These are phyloP conservation scores for Lynx canadensis DNA, from an alignment of 2,113 vertebrate species.

Conservation along the genomic window DNA sequence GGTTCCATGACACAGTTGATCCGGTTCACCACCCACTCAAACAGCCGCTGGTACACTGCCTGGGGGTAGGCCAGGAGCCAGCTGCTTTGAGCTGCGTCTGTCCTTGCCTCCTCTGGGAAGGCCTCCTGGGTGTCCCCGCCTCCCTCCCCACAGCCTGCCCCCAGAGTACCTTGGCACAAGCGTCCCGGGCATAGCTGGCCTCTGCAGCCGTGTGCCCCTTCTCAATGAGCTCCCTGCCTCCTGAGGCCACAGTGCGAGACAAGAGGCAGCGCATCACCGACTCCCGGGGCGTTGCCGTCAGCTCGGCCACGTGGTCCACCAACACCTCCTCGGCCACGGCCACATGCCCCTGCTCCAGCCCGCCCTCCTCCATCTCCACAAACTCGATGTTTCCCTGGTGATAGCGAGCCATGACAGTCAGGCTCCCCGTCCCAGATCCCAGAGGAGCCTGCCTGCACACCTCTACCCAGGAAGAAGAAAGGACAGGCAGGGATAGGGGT, in stretches of 20 bases:
- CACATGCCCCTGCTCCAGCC: conserved; percentile 81
- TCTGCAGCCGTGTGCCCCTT: conserved; percentile 91
- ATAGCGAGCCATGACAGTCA: not conserved
- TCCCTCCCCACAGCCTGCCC: accelerated
- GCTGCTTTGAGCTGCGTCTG: not conserved
- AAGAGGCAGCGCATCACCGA: conserved; percentile 87
- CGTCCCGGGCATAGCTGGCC: conserved; percentile 91
- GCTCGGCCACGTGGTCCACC: conserved; percentile 83
- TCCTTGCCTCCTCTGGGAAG: not conserved
- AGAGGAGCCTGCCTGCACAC: not conserved
- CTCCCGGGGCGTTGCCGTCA: conserved; percentile 83
- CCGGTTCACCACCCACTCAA: conserved; percentile 93
- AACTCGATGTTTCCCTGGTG: conserved; percentile 92
- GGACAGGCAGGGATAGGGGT: not conserved
- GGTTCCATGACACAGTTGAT: conserved; percentile 93
- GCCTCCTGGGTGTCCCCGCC: not conserved
- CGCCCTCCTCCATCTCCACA: conserved; percentile 36
- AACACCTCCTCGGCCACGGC: conserved; percentile 77
- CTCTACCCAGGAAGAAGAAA: not conserved
- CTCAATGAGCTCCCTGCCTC: conserved; percentile 93
- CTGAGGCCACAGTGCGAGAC: conserved; percentile 92
- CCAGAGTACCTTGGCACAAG: conserved; percentile 92
- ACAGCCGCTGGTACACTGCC: conserved; percentile 96
- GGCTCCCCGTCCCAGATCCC: not conserved
- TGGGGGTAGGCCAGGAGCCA: conserved; percentile 54